Evolutionary conservation across 2,797 vertebrate species (phyloP).

Genomic region (Gorsachius magnificus): DNA sequence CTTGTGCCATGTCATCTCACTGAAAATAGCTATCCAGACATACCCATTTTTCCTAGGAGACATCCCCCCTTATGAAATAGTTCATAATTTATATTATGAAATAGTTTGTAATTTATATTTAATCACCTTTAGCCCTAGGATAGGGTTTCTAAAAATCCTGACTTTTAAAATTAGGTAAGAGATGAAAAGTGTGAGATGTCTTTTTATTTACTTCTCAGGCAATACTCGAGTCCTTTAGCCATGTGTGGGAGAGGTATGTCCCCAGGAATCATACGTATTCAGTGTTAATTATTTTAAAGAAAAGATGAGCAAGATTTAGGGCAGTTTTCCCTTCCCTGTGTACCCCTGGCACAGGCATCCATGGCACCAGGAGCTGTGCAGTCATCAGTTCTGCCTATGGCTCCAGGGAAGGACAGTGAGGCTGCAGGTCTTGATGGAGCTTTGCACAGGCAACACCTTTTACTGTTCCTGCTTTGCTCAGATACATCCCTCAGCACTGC

Average conservation of each 20-base stretch:
- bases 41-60: not conserved
- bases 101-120: not conserved
- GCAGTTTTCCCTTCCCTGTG: rapidly evolving
- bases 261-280: not conserved
- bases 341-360: too few species aligned
- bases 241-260: not conserved
- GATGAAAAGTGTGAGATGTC: not conserved
- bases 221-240: not conserved
- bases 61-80: rapidly evolving
- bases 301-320: not conserved
- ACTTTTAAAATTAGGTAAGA: not conserved
- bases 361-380: not conserved
- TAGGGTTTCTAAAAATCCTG: not conserved
- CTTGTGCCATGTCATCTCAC: not conserved
- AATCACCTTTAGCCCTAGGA: not conserved
- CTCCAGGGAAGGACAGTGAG: not conserved
- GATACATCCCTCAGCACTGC: rapidly evolving
- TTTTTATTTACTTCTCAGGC: not conserved
- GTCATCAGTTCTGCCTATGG: not conserved
- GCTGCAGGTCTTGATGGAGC: not conserved
- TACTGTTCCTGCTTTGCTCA: not conserved
- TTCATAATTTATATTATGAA: not conserved
- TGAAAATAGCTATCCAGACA: not conserved
- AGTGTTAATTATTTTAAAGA: not conserved
- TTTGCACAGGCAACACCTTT: not conserved